Base-by-base conservation (phyloP, 2,888 invertebrate species). In the Brachypalpus laphriformis region DNA sequence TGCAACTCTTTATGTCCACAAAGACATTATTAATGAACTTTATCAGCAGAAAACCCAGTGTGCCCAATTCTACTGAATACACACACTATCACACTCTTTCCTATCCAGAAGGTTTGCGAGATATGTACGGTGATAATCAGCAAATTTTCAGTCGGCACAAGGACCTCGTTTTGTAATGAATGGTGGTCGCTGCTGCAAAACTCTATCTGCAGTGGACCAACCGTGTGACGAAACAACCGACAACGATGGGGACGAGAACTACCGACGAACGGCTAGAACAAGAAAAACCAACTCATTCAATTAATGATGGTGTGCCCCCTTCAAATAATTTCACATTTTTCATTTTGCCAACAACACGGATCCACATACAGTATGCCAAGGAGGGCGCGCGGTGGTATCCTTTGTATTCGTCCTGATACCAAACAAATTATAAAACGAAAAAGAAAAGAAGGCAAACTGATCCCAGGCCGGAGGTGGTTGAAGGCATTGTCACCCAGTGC, bases 251-350 rank as follows among this genome's bases (percentile, higher is more conserved):
- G 25, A 25, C 5, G 5, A 25, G 25, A 25, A 5, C 3, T 2
- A 25, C 3, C 25, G 5, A 25, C 2, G 2, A n/a, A 42, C 34
- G 18, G 37, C 37, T 47, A 20, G 34, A 34, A 85, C 45, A 71
- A 65, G 70, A 75, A 70, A 71, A 85, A 75, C 80, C 80, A 85
- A 80, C 85, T 85, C 75, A 80, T 85, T 85, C 80, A 85, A 85
- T 85, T 85, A 85, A 80, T 85, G 80, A 85, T 85, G 80, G 70
- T 66, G 75, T 18, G 70, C 71, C 83, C n/a, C 63, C 68, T 74
- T 81, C 85, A 81, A 85, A 85, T 85, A 85, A 85, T 85, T 85
- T 80, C 85, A 71, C 85, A 85, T 85, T 80, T 85, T 85, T 85
- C 85, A 80, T 80, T 81, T 85, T 59, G 70, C 75, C 80, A 80